These are phyloP conservation scores for Micropoecilia bifurca DNA, from an alignment of 2,797 vertebrate genomes.

Conservation along the genomic window DNA sequence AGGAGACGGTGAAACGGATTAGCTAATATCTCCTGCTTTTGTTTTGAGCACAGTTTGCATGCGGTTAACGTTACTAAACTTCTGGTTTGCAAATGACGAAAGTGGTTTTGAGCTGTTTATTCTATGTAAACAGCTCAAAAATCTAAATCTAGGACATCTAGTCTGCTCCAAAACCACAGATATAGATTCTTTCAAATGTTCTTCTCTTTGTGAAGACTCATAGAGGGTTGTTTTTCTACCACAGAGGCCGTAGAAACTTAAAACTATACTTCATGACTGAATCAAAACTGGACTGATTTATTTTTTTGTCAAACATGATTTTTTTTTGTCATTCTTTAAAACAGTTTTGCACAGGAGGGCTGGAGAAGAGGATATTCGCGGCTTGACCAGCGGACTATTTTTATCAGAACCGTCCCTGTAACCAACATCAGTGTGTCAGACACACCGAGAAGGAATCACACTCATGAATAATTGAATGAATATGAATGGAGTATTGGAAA, in stretches of 20 bases:
- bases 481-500: conserved; percentile 74
- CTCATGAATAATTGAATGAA: conserved; percentile 78
- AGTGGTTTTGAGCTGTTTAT: neutral
- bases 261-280: neutral
- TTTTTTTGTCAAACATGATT: neutral
- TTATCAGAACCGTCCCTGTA: neutral
- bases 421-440: conserved; percentile 58
- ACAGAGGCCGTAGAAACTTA: neutral
- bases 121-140: neutral
- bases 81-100: neutral
- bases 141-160: neutral
- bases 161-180: neutral
- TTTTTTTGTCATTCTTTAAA: neutral
- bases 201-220: neutral
- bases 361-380: neutral
- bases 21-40: neutral
- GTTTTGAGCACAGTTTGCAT: neutral
- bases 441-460: conserved; percentile 65
- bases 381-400: neutral
- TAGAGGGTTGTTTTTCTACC: neutral
- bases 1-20: neutral
- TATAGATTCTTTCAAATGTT: neutral
- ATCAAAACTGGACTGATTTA: neutral
- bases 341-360: neutral
- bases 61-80: neutral